These are phyloP conservation scores for Vulpes ferrilata DNA, from an alignment of 2,113 vertebrate species.

Conservation along the genomic window DNA sequence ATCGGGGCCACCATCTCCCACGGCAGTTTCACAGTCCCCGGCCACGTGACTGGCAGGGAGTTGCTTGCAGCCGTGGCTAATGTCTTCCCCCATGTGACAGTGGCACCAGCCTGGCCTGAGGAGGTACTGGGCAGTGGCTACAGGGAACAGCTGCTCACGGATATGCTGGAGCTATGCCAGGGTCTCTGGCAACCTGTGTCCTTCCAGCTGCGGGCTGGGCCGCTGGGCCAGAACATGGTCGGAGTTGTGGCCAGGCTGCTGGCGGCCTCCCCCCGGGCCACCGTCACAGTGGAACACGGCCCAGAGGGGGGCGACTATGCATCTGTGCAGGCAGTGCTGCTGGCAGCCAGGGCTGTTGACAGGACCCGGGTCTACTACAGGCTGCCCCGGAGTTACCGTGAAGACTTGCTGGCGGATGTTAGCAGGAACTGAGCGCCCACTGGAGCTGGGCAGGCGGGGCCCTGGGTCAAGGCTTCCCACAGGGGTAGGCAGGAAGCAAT, in stretches of 20 bases:
- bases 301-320: not conserved
- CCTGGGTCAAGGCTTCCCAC: not conserved
- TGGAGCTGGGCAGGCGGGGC: fast-evolving
- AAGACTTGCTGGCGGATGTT: slow-evolving; percentile 12
- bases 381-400: slow-evolving; percentile 66
- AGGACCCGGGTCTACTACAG: slow-evolving; percentile 84
- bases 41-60: slow-evolving; percentile 81
- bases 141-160: slow-evolving; percentile 77
- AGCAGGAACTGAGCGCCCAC: not conserved
- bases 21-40: slow-evolving; percentile 77
- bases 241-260: slow-evolving; percentile 51
- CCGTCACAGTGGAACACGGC: slow-evolving; percentile 82
- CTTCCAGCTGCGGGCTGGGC: slow-evolving; percentile 84
- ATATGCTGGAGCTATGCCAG: slow-evolving; percentile 85
- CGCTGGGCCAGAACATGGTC: slow-evolving; percentile 15
- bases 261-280: slow-evolving; percentile 75
- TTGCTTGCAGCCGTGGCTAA: slow-evolving; percentile 84
- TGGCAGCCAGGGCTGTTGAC: slow-evolving; percentile 54
- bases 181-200: slow-evolving; percentile 88
- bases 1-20: slow-evolving; percentile 86
- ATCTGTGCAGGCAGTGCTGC: slow-evolving; percentile 62
- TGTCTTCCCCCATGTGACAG: slow-evolving; percentile 87
- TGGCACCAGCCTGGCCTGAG: slow-evolving; percentile 87
- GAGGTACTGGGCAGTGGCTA: slow-evolving; percentile 83
- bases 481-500: not conserved